These are phyloP conservation scores for Dolomedes plantarius DNA, from an alignment of 2,888 invertebrate species.

Conservation along the genomic window DNA sequence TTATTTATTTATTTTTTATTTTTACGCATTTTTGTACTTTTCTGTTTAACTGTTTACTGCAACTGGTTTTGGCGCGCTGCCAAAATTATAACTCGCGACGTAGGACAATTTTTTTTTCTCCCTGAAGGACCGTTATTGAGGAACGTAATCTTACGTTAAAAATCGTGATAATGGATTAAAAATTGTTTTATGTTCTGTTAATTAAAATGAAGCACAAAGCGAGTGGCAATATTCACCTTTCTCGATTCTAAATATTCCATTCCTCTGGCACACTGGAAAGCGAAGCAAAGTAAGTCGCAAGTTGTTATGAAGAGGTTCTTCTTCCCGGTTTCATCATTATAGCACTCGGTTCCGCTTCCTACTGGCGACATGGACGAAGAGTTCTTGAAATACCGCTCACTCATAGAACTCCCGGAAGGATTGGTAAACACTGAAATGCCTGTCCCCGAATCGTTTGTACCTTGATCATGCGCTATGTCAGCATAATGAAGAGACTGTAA, in stretches of 20 bases:
- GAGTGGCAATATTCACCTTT: no score
- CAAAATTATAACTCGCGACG: no score
- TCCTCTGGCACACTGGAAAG: slow-evolving; percentile 94
- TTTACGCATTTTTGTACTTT: no score
- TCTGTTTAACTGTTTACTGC: no score
- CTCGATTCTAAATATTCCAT: slow-evolving; percentile 95
- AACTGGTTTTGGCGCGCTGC: no score
- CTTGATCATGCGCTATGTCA: slow-evolving; percentile 47
- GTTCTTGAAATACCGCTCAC: slow-evolving; percentile 29
- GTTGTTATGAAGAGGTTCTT: slow-evolving; percentile 78
- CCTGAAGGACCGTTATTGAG: no score
- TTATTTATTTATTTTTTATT: no score
- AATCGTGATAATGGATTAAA: no score
- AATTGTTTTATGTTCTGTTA: no score
- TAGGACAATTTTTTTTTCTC: no score
- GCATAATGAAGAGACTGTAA: slow-evolving; percentile 55
- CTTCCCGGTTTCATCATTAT: slow-evolving; percentile 21
- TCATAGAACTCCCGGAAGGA: slow-evolving; percentile 24
- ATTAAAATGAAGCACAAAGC: no score
- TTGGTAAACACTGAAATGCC: slow-evolving; percentile 38
- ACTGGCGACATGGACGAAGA: background rate
- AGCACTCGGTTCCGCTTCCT: background rate
- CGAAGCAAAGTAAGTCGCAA: slow-evolving; percentile 90
- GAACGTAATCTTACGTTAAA: no score
- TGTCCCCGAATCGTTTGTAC: slow-evolving; percentile 42